phyloP scores from a whole-genome alignment of 2,113 vertebrate genomes.

The Cairina moschata region DNA sequence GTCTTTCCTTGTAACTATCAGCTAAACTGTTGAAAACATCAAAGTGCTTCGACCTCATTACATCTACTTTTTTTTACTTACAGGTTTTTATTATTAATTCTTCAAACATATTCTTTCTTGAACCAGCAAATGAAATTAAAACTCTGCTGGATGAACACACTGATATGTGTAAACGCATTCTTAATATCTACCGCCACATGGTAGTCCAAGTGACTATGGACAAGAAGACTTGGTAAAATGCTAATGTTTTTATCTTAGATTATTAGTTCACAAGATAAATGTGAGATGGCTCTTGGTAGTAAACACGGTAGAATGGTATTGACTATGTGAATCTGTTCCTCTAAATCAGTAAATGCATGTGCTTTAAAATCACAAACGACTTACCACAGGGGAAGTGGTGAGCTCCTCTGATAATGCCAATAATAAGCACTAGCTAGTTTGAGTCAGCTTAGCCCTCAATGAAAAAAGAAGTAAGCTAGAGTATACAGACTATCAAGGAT shows the following conservation, averaged over 20 bases:
- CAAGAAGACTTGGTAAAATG: constrained; percentile 95
- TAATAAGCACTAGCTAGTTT: neutral
- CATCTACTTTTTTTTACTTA: constrained; percentile 31
- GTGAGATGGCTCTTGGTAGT: neutral
- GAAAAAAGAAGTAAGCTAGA: neutral
- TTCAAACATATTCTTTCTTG: constrained; percentile 95
- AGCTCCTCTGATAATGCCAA: neutral
- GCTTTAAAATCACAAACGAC: neutral
- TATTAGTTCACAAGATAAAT: neutral
- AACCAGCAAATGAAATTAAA: constrained; percentile 96
- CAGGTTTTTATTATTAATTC: constrained; percentile 98
- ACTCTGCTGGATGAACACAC: constrained; percentile 94
- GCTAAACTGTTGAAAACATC: neutral
- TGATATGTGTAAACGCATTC: constrained; percentile 98
- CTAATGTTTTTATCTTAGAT: constrained; percentile 14
- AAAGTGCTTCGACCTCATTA: neutral
- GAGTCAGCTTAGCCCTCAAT: neutral
- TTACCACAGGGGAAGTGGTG: neutral
- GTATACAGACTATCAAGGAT: neutral
- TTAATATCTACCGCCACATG: constrained; percentile 98
- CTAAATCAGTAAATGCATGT: neutral
- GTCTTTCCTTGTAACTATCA: neutral
- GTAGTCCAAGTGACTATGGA: constrained; percentile 99
- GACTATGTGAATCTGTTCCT: neutral
- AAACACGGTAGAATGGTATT: neutral